Base-by-base conservation (phyloP, 1,140 invertebrate species). In the Drosophila equinoxialis region DNA sequence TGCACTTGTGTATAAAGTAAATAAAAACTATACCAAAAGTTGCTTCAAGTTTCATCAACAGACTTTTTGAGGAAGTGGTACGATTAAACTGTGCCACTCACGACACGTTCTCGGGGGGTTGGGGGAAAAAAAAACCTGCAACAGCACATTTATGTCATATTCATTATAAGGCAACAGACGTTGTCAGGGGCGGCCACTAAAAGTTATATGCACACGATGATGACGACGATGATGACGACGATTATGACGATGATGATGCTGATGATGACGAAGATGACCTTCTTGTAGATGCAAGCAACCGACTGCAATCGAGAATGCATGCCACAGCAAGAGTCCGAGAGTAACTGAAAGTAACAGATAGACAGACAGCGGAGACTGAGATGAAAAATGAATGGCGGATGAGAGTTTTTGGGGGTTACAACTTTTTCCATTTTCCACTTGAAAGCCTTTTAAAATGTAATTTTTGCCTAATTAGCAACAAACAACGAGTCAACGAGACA, bases 381-480 rank as follows among this genome's bases (percentile, higher is more conserved):
- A 51, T 51, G 45, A 51, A 51, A 51, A 51, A 51, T 51, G 45
- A 23, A 51, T 51, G 45, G 17, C 45, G 20, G 17, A 23, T 23
- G 45, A 51, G 45, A 51, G 45, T 51, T 51, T 51, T 51, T 51
- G 17, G 17, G 35, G 65, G 67, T 48, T 72, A 57, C 70, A 87
- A 87, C 79, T 87, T 87, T 87, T 89, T 89, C 70, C 83, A 87
- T 87, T 87, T 89, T 79, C 77, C 84, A 80, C 84, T 89, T 68
- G 79, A 83, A 79, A 77, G 72, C 72, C 76, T 83, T 87, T 87
- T 79, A 87, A 87, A 87, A 89, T 87, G 84, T 83, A 87, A 87
- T 87, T 87, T 87, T 87, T 87, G 84, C 79, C 79, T 87, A 87
- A 87, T 87, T 87, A 87, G 84, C 83, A 87, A 89, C 79, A 87